Evolutionary conservation across 2,113 vertebrate species (phyloP).

Genomic region (Neogobius melanostomus): DNA sequence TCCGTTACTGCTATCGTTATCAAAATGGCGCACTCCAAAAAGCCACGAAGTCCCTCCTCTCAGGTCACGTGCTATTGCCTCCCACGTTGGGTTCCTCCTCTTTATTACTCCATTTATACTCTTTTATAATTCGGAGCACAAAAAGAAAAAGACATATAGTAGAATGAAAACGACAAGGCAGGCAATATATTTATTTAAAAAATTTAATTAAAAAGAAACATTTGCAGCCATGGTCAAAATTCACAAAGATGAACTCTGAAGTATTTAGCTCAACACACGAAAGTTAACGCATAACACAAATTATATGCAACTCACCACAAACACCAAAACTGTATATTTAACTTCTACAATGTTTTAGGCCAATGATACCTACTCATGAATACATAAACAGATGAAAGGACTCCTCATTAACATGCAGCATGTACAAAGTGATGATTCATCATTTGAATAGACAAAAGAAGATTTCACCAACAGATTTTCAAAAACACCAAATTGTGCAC

Average conservation of each 20-base stretch:
- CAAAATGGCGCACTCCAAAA: conserved; percentile 70
- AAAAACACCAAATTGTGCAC: conserved; percentile 21
- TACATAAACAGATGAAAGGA: conserved; percentile 24
- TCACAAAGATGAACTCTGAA: background rate
- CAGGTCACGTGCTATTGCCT: conserved; percentile 24
- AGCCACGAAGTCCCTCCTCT: conserved; percentile 16
- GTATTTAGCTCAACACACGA: background rate
- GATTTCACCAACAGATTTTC: background rate
- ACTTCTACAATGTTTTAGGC: conserved; percentile 22
- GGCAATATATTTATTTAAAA: conserved; percentile 11
- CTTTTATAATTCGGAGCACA: background rate
- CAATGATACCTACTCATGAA: conserved; percentile 31
- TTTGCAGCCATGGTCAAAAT: conserved; percentile 1
- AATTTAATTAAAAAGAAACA: conserved; percentile 19
- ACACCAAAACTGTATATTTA: background rate
- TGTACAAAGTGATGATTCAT: conserved; percentile 30
- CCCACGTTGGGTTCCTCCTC: background rate
- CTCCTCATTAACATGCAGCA: conserved; percentile 59
- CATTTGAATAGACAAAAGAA: conserved; percentile 16
- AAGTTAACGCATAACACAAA: conserved; percentile 8
- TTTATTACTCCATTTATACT: too few species aligned
- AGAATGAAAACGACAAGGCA: conserved; percentile 1
- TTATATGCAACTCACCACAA: background rate
- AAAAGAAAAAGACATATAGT: background rate
- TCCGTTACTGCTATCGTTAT: background rate